Conservation (phyloP, 2,888 invertebrate genomes). For the Odontothrips loti region DNA sequence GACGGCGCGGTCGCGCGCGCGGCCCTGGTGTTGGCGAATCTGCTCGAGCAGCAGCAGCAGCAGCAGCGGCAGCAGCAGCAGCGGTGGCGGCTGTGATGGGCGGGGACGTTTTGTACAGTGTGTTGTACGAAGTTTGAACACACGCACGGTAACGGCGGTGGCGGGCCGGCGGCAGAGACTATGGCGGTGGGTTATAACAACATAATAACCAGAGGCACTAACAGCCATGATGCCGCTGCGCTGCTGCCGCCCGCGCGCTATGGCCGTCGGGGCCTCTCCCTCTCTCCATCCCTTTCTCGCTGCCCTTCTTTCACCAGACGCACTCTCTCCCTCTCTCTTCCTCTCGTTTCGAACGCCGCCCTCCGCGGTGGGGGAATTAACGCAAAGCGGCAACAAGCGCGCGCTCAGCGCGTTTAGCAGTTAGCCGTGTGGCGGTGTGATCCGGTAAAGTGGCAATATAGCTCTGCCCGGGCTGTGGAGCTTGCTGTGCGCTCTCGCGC, state of each 20-base stretch:
- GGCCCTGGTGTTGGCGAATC: neutral
- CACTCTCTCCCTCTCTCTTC: neutral
- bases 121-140: neutral
- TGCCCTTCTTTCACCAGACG: neutral
- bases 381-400: conserved; percentile 1
- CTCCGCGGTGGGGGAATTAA: conserved; percentile 31
- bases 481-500: too few relatives aligned
- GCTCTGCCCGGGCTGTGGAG: neutral
- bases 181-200: conserved; percentile 6
- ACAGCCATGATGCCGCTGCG: neutral
- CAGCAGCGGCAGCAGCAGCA: too few relatives aligned
- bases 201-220: conserved; percentile 1
- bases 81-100: too few relatives aligned
- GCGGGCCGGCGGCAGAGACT: neutral
- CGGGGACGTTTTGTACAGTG: too few relatives aligned
- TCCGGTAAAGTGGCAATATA: conserved; percentile 11
- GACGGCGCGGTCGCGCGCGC: neutral
- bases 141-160: neutral
- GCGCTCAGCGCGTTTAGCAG: conserved; percentile 11
- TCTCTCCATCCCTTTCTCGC: conserved; percentile 28
- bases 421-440: neutral
- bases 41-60: too few relatives aligned
- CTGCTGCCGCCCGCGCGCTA: neutral
- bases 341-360: too few relatives aligned
- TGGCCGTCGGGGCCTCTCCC: conserved; percentile 36